Conservation (phyloP, 2,888 invertebrate species). For the Plebejus argus region DNA sequence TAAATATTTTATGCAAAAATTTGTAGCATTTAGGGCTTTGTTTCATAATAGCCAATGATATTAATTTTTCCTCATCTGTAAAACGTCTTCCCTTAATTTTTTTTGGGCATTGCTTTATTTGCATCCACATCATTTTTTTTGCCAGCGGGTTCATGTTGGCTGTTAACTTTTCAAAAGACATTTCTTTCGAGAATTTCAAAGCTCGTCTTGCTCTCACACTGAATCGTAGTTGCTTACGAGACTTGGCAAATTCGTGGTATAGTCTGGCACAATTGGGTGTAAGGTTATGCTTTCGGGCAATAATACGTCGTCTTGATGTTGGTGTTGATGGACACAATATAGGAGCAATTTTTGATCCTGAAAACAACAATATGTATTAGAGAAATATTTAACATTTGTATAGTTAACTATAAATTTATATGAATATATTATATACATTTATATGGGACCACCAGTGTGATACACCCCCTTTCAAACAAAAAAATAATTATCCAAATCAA, state of each 20-base stretch:
- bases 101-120: constrained; percentile 19
- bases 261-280: constrained; percentile 34
- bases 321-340: background rate
- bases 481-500: too few relatives aligned
- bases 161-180: constrained; percentile 34
- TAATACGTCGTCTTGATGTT: constrained; percentile 4
- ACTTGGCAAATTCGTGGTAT: constrained; percentile 32
- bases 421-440: too few relatives aligned
- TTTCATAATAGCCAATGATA: constrained; percentile 27
- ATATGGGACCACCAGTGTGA: too few relatives aligned
- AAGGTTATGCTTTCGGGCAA: constrained; percentile 3
- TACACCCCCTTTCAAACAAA: too few relatives aligned
- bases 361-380: background rate
- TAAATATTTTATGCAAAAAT: constrained; percentile 31
- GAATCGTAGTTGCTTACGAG: constrained; percentile 29
- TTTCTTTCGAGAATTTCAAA: constrained; percentile 29
- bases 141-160: constrained; percentile 33
- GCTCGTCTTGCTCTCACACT: constrained; percentile 28
- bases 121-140: constrained; percentile 35
- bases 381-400: constrained; percentile 4
- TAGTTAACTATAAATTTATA: background rate
- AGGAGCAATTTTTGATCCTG: constrained; percentile 1
- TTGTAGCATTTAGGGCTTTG: constrained; percentile 32
- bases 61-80: constrained; percentile 30
- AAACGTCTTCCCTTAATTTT: constrained; percentile 26